Evolutionary conservation across 2,113 vertebrate genomes (phyloP), one percentile per base, ranked within the genome.

Genomic region (Haliaeetus leucogaster): DNA sequence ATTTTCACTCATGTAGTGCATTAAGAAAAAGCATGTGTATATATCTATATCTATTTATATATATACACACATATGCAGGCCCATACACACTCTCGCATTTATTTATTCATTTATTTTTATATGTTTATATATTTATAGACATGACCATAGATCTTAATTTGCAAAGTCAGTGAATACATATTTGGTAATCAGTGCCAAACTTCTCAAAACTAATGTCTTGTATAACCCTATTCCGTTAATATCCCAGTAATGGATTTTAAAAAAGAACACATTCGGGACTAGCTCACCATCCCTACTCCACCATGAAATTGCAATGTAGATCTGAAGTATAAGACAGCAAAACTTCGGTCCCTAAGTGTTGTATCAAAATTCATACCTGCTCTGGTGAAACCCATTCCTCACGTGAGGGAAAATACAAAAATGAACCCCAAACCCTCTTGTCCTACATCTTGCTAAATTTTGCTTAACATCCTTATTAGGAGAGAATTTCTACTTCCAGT

Each of bases 1-100:
- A 82, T 48, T 83, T 92, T 83, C 67, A 80, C 42, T 72, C 38
- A 30, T 17, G 16, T 58, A 76, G 21, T 13, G 6, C 43, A 66
- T 52, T 58, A 58, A 52, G 42, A 72, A 62, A 90, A 72, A 71
- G 6, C 11, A 2, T n/a, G 8, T 14, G 19, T 2, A 4, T 32
- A 4, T 32, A 6, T 42, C 3, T 36, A 2, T 40, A 13, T 6
- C 3, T 32, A 2, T 45, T 11, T 5, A 8, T 6, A 12, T 5
- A 22, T 16, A 53, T 6, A 42, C 1, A 53, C 16, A 48, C 25
- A 63, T 43, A 30, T 72, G 15, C 26, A 91, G 23, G 7, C 13
- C 11, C 67, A 86, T 32, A 56, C 13, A 43, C 16, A 23, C 1
- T n/a, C 18, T 79, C 17, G 13, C 9, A 27, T 56, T 71, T 53